These are phyloP conservation scores for Nycticryphes semicollaris DNA, from an alignment of 2,113 vertebrate genomes.

Conservation along the genomic window DNA sequence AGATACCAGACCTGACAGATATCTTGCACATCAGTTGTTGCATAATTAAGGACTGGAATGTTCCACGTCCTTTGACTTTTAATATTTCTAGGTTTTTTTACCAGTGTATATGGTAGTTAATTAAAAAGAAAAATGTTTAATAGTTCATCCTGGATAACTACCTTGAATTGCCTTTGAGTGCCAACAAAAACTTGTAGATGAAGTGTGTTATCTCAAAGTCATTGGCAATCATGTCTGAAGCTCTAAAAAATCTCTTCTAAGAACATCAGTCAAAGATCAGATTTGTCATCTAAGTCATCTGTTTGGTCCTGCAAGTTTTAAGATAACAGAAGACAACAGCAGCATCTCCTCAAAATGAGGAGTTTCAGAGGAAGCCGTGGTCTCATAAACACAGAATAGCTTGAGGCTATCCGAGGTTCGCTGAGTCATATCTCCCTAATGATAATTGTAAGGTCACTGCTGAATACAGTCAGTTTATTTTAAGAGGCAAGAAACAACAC, in stretches of 20 bases:
- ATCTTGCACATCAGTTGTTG: not conserved
- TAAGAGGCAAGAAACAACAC: not conserved
- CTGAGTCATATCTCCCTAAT: not conserved
- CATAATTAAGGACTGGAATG: not conserved
- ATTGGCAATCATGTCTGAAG: not conserved
- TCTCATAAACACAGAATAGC: not conserved
- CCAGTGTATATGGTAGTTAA: not conserved
- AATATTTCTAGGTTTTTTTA: not conserved
- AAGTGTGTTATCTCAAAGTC: not conserved
- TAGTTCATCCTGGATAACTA: not conserved
- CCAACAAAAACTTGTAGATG: not conserved
- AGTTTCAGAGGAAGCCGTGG: not conserved
- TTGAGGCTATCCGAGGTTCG: not conserved
- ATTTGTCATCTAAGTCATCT: not conserved
- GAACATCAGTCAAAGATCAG: not conserved
- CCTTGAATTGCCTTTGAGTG: not conserved
- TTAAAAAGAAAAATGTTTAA: not conserved
- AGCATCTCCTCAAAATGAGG: not conserved
- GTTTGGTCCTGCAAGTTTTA: not conserved
- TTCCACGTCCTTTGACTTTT: not conserved
- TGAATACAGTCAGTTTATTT: not conserved
- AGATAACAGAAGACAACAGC: not conserved
- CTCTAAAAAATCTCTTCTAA: not conserved
- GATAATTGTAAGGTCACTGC: constrained; percentile 8
- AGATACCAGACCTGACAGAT: not conserved